phyloP scores from a whole-genome alignment of 2,113 vertebrate genomes.

The Vulpes lagopus region DNA sequence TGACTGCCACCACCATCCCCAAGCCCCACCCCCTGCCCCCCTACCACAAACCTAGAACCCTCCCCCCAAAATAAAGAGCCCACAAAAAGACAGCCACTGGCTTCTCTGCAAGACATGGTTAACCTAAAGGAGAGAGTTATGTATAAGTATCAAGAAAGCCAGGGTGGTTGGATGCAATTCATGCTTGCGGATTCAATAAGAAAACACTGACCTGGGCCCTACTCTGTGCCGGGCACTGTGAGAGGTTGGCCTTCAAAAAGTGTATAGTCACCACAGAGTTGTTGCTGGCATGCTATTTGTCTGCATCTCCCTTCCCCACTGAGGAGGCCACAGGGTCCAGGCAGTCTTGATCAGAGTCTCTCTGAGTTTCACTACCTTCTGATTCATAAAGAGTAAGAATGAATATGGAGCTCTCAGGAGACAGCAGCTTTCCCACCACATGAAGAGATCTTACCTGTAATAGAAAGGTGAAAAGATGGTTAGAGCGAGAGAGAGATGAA shows the following conservation, averaged over 20 bases:
- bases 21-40: neutral
- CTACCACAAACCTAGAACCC: neutral
- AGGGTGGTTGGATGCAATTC: neutral
- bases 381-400: neutral
- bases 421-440: neutral
- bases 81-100: neutral
- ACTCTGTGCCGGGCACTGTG: neutral
- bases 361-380: neutral
- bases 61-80: neutral
- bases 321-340: neutral
- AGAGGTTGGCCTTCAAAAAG: neutral
- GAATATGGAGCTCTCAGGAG: no score
- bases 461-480: neutral
- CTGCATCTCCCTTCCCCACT: neutral
- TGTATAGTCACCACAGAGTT: rapidly evolving
- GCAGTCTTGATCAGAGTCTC: rapidly evolving
- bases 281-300: rapidly evolving
- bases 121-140: neutral
- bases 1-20: neutral
- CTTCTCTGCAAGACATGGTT: neutral
- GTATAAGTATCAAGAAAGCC: neutral
- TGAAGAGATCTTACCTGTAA: neutral
- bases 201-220: neutral
- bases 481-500: no score
- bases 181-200: neutral